A percentile compares a stretch with the other conserved stretches of the same genome.
These are phyloP conservation scores for Aphidius gifuensis DNA, from an alignment of 1,140 invertebrate genomes.

Conservation along the genomic window DNA sequence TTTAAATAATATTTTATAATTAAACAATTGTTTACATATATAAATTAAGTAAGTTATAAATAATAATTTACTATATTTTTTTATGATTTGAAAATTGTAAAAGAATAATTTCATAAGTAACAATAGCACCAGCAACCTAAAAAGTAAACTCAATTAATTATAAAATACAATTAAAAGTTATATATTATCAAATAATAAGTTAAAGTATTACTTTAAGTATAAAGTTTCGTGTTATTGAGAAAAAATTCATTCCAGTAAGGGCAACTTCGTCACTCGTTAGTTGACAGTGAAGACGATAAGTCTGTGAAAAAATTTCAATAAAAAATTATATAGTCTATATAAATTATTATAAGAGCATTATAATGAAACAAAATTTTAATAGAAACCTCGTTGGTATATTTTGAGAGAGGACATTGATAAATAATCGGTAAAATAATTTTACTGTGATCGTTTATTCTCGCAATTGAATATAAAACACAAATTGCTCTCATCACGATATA, in stretches of 20 bases:
- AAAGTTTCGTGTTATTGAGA: conserved; percentile 62
- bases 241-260: conserved; percentile 63
- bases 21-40: no score
- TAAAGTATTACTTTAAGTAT: conserved; percentile 66
- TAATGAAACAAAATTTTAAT: no score
- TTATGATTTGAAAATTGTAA: conserved; percentile 51
- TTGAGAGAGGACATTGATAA: conserved; percentile 57
- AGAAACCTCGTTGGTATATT: conserved; percentile 61
- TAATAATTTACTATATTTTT: no score
- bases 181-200: no score
- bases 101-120: conserved; percentile 55
- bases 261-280: conserved; percentile 59
- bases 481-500: conserved; percentile 60
- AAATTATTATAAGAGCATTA: no score
- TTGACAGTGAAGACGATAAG: conserved; percentile 61
- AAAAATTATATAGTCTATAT: no score
- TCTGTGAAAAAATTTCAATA: no score
- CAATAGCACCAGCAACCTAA: conserved; percentile 54
- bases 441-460: conserved; percentile 64
- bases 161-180: no score
- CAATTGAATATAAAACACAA: conserved; percentile 59
- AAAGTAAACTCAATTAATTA: conserved; percentile 14
- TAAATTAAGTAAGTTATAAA: no score
- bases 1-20: no score
- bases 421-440: conserved; percentile 56